Base-by-base conservation (phyloP, 2,113 vertebrate species). In the Plotosus lineatus region DNA sequence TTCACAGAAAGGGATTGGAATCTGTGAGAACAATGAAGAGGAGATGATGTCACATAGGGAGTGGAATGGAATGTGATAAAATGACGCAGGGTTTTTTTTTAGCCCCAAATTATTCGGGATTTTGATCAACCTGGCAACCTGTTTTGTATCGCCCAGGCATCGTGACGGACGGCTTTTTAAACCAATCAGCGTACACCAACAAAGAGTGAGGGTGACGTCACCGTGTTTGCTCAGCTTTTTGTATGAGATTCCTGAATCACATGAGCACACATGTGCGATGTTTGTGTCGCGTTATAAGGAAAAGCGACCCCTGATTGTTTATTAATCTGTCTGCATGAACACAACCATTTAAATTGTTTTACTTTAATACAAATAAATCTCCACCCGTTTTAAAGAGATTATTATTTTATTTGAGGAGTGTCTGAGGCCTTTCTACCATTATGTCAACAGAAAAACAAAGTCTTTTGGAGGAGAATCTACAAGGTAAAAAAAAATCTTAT, bases 381-480 rank as follows among this genome's bases (percentile, higher is more conserved):
- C 28, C n/a, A n/a, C n/a, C n/a, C 21, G 9, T 21, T 3, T 36
- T 8, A 71, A 48, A 26, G 28, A 51, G 46, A 31, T 31, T 71
- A 31, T 31, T 71, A 12, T 50, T 0, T 10, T 72, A 46, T 75
- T 9, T 75, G 21, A 53, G 42, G 21, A 51, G 31, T 23, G 26
- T 40, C 46, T 53, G 61, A 23, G 26, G 21, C 55, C 38, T 51
- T 51, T 73, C 72, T 40, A 11, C 19, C 38, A 31, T 26, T 38
- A 92, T 92, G 91, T 88, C 90, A 31, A 87, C 84, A 53, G 84
- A 87, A 31, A 86, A 87, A 65, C 81, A 82, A 42, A 82, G 61
- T 42, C 81, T 78, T 31, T 87, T 84, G 31, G 93, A 94, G n/a
- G 93, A 92, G 82, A 92, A 91, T 83, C 38, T 94, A 68, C 93